Conservation (phyloP, 2,113 vertebrate genomes). For the Monopterus albus region DNA sequence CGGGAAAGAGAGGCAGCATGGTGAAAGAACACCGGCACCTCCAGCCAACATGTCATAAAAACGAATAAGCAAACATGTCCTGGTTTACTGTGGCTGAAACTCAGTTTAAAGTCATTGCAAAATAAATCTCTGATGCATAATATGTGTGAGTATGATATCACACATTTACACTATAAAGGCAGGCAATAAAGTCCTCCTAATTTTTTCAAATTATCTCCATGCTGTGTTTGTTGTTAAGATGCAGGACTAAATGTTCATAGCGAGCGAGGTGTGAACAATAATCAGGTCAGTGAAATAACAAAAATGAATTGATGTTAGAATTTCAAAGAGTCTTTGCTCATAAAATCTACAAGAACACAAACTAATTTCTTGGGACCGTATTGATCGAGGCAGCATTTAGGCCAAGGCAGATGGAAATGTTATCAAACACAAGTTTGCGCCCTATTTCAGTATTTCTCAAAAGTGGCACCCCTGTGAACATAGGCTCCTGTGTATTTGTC, state of each 20-base stretch:
- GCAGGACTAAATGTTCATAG: constrained; percentile 5
- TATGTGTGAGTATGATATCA: neutral
- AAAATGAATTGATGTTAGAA: constrained; percentile 14
- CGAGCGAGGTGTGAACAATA: neutral
- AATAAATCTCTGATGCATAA: constrained; percentile 12
- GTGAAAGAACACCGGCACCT: constrained; percentile 21
- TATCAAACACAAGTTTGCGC: constrained; percentile 58
- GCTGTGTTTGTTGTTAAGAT: neutral
- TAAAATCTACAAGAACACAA: constrained; percentile 42
- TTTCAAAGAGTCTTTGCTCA: constrained; percentile 12
- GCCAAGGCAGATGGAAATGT: constrained; percentile 36
- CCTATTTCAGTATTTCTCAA: constrained; percentile 71
- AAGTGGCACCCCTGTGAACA: constrained; percentile 60
- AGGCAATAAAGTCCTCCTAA: neutral
- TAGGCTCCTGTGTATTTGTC: constrained; percentile 56
- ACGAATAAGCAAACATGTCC: constrained; percentile 28
- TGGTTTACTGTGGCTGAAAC: constrained; percentile 26
- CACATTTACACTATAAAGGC: neutral
- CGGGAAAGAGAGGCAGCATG: constrained; percentile 45
- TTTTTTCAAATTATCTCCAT: constrained; percentile 1
- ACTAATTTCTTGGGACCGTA: constrained; percentile 46
- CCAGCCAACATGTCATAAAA: constrained; percentile 33
- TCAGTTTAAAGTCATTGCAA: constrained; percentile 8
- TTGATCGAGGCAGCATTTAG: constrained; percentile 50
- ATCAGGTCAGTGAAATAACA: constrained; percentile 5